phyloP scores from a whole-genome alignment of 2,113 vertebrate species.

The Macquaria ambigua region DNA sequence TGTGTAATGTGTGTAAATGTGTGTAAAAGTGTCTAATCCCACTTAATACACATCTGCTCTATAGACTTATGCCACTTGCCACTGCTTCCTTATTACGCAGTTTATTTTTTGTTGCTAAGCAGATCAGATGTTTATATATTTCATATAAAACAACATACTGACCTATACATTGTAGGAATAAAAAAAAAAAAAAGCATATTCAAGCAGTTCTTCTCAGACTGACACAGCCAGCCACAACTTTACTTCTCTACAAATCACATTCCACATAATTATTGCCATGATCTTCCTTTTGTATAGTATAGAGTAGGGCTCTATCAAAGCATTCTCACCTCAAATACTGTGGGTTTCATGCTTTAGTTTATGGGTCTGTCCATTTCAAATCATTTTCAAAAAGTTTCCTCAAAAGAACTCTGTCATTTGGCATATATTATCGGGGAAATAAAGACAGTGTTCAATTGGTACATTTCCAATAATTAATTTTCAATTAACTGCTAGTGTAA shows the following conservation, averaged over 20 bases:
- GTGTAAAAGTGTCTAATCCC: background rate
- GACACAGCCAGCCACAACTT: background rate
- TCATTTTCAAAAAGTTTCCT: background rate
- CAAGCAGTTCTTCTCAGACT: background rate
- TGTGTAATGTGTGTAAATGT: too few species aligned
- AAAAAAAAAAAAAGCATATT: background rate
- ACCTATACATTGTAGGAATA: background rate
- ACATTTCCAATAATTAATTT: background rate
- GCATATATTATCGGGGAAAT: background rate
- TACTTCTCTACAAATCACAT: conserved; percentile 1
- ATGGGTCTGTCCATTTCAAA: background rate
- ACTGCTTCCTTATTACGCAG: background rate
- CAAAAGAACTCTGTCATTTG: background rate
- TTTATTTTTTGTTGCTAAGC: background rate
- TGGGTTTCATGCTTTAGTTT: background rate
- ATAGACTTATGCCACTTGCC: background rate
- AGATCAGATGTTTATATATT: background rate
- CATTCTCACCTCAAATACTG: background rate
- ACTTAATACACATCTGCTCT: background rate
- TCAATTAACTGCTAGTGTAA: background rate
- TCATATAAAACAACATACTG: background rate
- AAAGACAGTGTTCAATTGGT: background rate
- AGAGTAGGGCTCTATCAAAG: too few species aligned
- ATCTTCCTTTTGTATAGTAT: background rate
- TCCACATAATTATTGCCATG: background rate